Base-by-base conservation (phyloP, 1,140 invertebrate genomes). In the Hypsibius dujardini region DNA sequence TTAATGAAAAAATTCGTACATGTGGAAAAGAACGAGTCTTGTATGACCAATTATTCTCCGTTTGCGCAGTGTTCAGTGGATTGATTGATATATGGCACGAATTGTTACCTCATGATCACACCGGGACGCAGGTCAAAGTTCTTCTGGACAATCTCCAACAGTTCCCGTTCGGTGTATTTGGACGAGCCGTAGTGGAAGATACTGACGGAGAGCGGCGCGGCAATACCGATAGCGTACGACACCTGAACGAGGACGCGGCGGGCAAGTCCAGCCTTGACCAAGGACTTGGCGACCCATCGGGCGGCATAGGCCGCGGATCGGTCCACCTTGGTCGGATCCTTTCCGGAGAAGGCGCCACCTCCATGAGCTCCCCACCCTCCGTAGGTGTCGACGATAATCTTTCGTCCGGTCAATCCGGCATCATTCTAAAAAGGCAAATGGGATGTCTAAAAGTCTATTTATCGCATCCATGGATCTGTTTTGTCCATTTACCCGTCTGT, bases 301-400 rank as follows among this genome's bases (percentile, higher is more conserved):
- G 92, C 92, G 71, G 92, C 93, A 80, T 97, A 97, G 0, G 94
- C 94, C 56, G 90, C 94, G 14, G 91, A 95, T 77, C 94, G 84
- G 80, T 97, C 94, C 47, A 96, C 93, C 80, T 97, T 97, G 50
- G 92, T 94, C 79, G 92, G 92, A 81, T 97, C 94, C 84, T 97
- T 97, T 74, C 94, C 94, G 67, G 84, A 86, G 82, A 97, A 96
- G 28, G 94, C 93, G 73, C 94, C 94, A 76, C 94, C 94, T 72
- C 94, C 94, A 79, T 97, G 93, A 62, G 92, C 92, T 70, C 93
- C 93, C 92, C 92, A 96, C 1, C 94, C 94, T 70, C 94, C 94
- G 77, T 97, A 97, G n/a, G 94, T 96, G 79, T 97, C 94, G 42
- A 97, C 93, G 76, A 97, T 97, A 74, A 97, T 97, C 82, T 97